Conservation (phyloP, 2,888 invertebrate genomes). For the Seladonia tumulorum region DNA sequence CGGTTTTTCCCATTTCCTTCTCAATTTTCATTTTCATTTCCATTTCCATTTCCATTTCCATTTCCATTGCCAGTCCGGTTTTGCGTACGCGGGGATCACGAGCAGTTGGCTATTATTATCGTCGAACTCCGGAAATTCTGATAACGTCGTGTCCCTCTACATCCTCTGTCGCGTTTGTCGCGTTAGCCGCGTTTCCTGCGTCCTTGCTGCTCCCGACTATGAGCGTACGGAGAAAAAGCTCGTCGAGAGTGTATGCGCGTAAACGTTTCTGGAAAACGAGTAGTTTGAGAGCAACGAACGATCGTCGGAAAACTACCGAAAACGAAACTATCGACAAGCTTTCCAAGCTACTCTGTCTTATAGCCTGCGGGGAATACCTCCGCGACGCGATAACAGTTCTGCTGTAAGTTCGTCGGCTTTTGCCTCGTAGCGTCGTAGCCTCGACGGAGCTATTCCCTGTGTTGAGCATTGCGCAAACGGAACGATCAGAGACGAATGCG, state of each 20-base stretch:
- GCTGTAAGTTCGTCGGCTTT: not conserved
- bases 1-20: not conserved
- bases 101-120: conserved; percentile 70
- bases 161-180: conserved; percentile 61
- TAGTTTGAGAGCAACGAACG: not conserved
- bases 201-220: conserved; percentile 39
- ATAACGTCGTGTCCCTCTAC: conserved; percentile 77
- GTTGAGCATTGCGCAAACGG: not conserved
- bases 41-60: not conserved
- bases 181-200: conserved; percentile 62
- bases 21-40: not conserved
- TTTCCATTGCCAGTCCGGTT: not conserved
- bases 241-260: not conserved
- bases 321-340: not conserved
- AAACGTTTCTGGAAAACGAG: not conserved
- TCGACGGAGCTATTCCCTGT: not conserved
- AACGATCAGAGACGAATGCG: not conserved
- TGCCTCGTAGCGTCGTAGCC: not conserved
- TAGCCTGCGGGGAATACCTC: not conserved
- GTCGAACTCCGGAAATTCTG: conserved; percentile 76
- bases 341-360: not conserved
- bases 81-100: not conserved
- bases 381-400: not conserved
- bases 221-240: not conserved
- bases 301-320: conserved; percentile 18